These are phyloP conservation scores for Lottia gigantea DNA, from an alignment of 2,888 invertebrate genomes.

Conservation along the genomic window DNA sequence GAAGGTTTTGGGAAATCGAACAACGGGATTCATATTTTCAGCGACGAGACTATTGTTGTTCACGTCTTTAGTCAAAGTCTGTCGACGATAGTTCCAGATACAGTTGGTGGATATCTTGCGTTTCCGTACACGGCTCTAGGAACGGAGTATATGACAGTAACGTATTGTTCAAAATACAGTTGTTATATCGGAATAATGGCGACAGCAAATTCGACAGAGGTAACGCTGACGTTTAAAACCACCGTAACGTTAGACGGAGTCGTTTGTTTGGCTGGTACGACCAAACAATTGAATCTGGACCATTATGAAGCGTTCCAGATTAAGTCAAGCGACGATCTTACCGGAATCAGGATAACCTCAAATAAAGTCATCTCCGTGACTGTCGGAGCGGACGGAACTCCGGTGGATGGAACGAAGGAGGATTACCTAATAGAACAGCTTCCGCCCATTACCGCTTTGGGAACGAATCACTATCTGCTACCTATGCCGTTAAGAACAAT, in stretches of 20 bases:
- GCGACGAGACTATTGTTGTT: background rate
- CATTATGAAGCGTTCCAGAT: conserved; percentile 11
- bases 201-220: background rate
- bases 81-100: background rate
- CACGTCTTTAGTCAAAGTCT: conserved; percentile 8
- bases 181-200: conserved; percentile 8
- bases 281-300: background rate
- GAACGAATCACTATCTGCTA: conserved; percentile 6
- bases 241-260: background rate
- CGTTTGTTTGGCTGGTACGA: background rate
- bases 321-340: background rate
- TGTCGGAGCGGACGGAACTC: conserved; percentile 11
- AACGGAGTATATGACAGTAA: conserved; percentile 9
- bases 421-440: conserved; percentile 12
- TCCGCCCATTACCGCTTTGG: background rate
- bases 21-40: background rate
- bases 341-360: background rate
- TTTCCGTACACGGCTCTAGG: conserved; percentile 2
- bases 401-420: background rate
- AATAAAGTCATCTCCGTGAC: background rate
- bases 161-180: background rate
- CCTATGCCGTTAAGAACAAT: background rate
- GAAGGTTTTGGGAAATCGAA: background rate
- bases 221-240: background rate
- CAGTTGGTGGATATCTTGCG: conserved; percentile 8